A percentile compares a stretch with the other conserved stretches of the same genome.
phyloP scores from a whole-genome alignment of 2,113 vertebrate genomes.

The Labrus mixtus region DNA sequence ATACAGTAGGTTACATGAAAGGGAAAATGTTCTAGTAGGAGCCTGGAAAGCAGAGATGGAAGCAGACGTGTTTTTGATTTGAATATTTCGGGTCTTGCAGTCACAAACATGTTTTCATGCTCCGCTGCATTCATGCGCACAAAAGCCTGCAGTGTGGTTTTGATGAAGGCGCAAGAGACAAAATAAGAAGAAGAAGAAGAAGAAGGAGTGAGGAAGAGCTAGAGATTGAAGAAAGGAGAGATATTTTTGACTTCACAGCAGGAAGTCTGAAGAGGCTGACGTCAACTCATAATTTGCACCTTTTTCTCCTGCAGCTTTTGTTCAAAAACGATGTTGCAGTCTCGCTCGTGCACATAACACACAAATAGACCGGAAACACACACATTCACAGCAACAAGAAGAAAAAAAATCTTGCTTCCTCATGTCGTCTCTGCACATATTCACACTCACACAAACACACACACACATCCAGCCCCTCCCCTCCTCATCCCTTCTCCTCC shows the following conservation, averaged over 20 bases:
- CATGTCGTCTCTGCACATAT: slow-evolving; percentile 10
- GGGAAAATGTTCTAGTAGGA: not conserved
- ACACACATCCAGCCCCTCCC: slow-evolving; percentile 35
- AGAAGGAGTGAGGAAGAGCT: slow-evolving; percentile 17
- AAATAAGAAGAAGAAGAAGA: slow-evolving; percentile 10
- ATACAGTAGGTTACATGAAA: not conserved
- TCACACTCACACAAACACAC: not conserved
- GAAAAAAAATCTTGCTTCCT: slow-evolving; percentile 12
- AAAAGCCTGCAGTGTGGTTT: slow-evolving; percentile 20
- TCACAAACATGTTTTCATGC: not conserved
- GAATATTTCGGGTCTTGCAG: not conserved
- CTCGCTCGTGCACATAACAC: not conserved
- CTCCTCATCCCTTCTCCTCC: slow-evolving; percentile 51
- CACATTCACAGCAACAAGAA: not conserved
- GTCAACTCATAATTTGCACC: slow-evolving; percentile 38
- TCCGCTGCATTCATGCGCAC: not conserved
- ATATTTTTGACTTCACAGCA: slow-evolving; percentile 61
- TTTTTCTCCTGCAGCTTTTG: slow-evolving; percentile 35
- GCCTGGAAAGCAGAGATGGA: not conserved
- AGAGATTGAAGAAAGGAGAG: slow-evolving; percentile 22
- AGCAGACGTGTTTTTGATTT: not conserved
- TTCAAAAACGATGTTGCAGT: not conserved
- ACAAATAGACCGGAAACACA: slow-evolving; percentile 1
- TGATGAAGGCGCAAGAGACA: slow-evolving; percentile 15
- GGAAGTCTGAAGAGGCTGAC: slow-evolving; percentile 42